Evolutionary conservation across 1,140 invertebrate species (phyloP).

Genomic region (Heliconius melpomene): DNA sequence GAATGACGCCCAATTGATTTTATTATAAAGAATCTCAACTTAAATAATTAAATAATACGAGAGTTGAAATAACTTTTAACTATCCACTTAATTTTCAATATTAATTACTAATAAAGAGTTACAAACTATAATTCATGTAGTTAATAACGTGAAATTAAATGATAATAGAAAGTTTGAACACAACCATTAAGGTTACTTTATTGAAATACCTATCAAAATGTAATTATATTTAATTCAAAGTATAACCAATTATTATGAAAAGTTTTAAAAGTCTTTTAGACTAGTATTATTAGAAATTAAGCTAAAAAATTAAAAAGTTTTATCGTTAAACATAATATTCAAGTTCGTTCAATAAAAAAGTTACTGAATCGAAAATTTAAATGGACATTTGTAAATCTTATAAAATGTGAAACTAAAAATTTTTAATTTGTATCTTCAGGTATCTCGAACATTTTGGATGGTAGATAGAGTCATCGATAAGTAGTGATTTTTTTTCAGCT

Average conservation of each 20-base stretch:
- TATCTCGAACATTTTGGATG: too few relatives aligned
- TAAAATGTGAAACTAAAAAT: not conserved
- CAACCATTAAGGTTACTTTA: not conserved
- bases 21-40: too few relatives aligned
- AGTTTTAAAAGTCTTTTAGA: constrained; percentile 15
- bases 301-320: constrained; percentile 21
- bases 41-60: too few relatives aligned
- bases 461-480: too few relatives aligned
- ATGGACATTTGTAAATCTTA: not conserved
- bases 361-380: constrained; percentile 14
- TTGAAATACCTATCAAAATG: not conserved
- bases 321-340: constrained; percentile 25
- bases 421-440: too few relatives aligned
- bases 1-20: too few relatives aligned
- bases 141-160: not conserved
- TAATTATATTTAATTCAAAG: constrained; percentile 15
- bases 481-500: too few relatives aligned
- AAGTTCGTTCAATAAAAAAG: constrained; percentile 23
- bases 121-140: not conserved
- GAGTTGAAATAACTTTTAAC: not conserved
- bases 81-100: not conserved
- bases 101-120: not conserved
- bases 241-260: constrained; percentile 19
- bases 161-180: not conserved
- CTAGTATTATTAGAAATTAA: constrained; percentile 22